Conservation (phyloP, 2,797 vertebrate genomes). For the Vultur gryphus region DNA sequence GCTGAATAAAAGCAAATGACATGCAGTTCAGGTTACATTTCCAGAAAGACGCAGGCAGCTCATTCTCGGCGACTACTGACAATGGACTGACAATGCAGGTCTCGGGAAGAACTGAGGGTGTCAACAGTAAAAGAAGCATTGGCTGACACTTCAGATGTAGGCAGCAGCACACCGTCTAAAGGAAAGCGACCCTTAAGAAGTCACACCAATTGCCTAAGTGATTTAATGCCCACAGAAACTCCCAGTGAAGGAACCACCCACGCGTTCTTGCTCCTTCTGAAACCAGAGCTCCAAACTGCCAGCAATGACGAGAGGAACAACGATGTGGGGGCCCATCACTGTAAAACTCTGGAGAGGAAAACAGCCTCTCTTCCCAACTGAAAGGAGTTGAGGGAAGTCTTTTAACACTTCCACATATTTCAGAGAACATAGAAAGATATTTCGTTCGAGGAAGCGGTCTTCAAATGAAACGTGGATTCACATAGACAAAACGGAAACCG, state of each 20-base stretch:
- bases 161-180: not conserved
- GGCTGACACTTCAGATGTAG: not conserved
- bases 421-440: not conserved
- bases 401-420: not conserved
- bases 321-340: too few species aligned
- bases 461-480: not conserved
- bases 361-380: not conserved
- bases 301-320: not conserved
- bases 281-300: not conserved
- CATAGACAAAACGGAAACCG: not conserved
- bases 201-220: fast-evolving
- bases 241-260: not conserved
- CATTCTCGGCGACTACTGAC: not conserved
- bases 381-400: not conserved
- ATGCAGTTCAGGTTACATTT: not conserved
- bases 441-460: not conserved
- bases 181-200: not conserved
- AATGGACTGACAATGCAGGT: not conserved
- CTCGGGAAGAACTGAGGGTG: not conserved
- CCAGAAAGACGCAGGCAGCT: not conserved
- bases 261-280: not conserved
- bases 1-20: not conserved
- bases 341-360: not conserved
- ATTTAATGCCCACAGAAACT: not conserved
- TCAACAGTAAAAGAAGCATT: not conserved